Percentiles rank a stretch among this genome's conserved stretches.
These are phyloP conservation scores for Syngnathus scovelli DNA, from an alignment of 2,113 vertebrate genomes.

Conservation along the genomic window DNA sequence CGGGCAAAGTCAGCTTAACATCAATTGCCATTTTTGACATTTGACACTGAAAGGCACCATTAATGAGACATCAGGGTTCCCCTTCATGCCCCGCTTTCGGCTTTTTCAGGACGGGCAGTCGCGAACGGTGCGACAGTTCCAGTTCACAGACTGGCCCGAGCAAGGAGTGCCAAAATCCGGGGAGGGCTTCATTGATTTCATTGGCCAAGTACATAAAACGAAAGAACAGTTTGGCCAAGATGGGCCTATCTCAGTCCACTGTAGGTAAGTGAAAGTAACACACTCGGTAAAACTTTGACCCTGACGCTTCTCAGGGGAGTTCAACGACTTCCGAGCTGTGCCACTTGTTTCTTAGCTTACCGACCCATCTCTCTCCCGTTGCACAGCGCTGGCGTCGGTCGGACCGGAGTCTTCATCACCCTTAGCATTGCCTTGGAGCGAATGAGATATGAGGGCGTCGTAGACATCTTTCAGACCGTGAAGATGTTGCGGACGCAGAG, in stretches of 20 bases:
- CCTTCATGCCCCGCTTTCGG: neutral
- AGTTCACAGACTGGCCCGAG: slow-evolving; percentile 99
- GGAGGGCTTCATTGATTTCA: slow-evolving; percentile 99
- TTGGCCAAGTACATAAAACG: slow-evolving; percentile 99
- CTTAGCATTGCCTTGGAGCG: slow-evolving; percentile 97
- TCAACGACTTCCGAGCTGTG: neutral
- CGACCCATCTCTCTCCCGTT: neutral
- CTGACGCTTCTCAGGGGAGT: neutral
- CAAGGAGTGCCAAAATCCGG: slow-evolving; percentile 99
- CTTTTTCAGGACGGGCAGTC: slow-evolving; percentile 91
- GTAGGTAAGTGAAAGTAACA: slow-evolving; percentile 78
- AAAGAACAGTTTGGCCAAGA: slow-evolving; percentile 99
- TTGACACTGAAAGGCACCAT: neutral
- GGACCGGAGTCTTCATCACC: slow-evolving; percentile 98
- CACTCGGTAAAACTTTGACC: neutral
- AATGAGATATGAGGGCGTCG: slow-evolving; percentile 99
- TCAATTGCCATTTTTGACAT: neutral
- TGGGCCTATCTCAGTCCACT: slow-evolving; percentile 98
- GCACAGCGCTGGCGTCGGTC: slow-evolving; percentile 89
- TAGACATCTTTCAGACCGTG: slow-evolving; percentile 99
- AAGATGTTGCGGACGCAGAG: slow-evolving; percentile 99
- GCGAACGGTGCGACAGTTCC: slow-evolving; percentile 96
- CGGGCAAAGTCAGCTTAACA: neutral
- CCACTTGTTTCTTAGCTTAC: neutral
- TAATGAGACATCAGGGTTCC: neutral